Evolutionary conservation across 2,888 invertebrate genomes (phyloP), one percentile per base, ranked within the genome.

Genomic region (Conchocele bisecta): DNA sequence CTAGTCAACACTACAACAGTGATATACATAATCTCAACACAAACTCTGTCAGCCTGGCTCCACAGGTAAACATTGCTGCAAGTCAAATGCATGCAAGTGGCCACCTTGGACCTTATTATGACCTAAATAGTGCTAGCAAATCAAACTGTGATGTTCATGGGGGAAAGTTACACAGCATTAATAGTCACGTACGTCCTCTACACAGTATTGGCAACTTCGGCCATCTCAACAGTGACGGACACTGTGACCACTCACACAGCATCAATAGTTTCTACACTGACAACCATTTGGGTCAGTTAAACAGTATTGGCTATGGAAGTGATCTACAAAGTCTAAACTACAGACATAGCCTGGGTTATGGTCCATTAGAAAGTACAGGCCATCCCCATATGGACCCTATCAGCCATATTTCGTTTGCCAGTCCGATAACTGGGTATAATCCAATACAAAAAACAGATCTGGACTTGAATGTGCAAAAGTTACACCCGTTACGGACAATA

Each of bases 231-330:
- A 46, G 65, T 48, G 39, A 56, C 4, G 63, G 57, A 35, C 63
- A 63, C 22, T 73, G 72, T 64, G 66, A 63, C 24, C 61, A 59
- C 29, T 29, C 37, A 22, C 51, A 61, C 24, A 57, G 31, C 31
- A 17, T 35, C 15, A 48, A 71, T 29, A 24, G 60, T 60, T 26
- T 22, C 31, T 67, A 58, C 44, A 28, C 50, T 37, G 57, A 66
- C 17, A 31, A 33, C 26, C 44, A 37, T 51, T 63, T 28, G 48
- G 33, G n/a, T 11, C 37, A 35, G 37, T 35, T 35, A 20, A 69
- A 67, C 76, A 76, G 76, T 72, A 72, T 76, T 59, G 76, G 76
- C 37, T 76, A 76, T 37, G 63, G 66, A 31, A 76, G 76, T 72
- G 66, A 72, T 33, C 42, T 56, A 17, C 61, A 57, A 24, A 66